Evolutionary conservation across 2,113 vertebrate species (phyloP), one percentile per base, ranked within the genome.

Genomic region (Erythrolamprus reginae): DNA sequence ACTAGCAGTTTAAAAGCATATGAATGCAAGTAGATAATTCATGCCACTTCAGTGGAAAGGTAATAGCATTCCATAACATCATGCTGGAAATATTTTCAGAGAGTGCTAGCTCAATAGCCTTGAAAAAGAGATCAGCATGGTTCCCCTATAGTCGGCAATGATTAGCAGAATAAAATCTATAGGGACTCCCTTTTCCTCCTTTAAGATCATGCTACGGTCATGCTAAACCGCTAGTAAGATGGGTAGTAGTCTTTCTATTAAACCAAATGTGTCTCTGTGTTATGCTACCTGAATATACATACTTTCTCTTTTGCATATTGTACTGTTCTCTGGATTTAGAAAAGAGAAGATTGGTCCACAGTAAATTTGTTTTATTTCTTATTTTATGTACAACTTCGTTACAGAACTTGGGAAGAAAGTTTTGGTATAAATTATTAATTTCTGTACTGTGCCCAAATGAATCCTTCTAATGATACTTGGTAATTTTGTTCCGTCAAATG

Each of bases 151-250:
- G 28, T 61, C 1, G 1, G 26, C 56, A 61, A 28, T n/a, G 58
- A 61, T 24, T 56, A 24, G 23, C 1, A 1, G 28, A 61, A 4
- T 61, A 61, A 61, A 61, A n/a, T 61, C 58, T 26, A n/a, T 28
- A 65, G 58, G 28, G 4, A 61, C 26, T 65, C 1, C 12, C 12
- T 15, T 65, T 65, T 65, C 28, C 4, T 65, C 58, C 9, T n/a
- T 61, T 47, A 91, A 58, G 5, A 38, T 23, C 83, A 42, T 3
- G 0, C 58, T 51, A 92, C 42, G 0, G 0, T 52, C 26, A 61
- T 3, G 0, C 47, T 3, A n/a, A 86, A n/a, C 38, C 93, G 58
- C 51, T 24, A 56, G 23, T 26, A 7, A 65, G 7, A 82, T 7
- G 84, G 17, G n/a, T 19, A 38, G 28, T 4, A n/a, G 3, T 38